phyloP scores from a whole-genome alignment of 2,797 vertebrate genomes.

The Bovichtus diacanthus region DNA sequence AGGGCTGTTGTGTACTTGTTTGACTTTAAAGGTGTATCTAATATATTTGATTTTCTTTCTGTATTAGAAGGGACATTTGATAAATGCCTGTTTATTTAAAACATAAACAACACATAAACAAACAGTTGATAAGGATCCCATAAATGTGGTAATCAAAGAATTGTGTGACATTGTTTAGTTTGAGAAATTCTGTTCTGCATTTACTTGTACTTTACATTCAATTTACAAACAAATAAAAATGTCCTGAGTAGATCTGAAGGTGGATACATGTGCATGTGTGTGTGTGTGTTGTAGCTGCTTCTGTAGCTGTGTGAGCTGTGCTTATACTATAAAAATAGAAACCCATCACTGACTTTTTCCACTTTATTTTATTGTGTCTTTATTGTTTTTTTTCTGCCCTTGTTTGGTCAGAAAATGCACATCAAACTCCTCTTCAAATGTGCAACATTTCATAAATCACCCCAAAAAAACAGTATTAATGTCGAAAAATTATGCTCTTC shows the following conservation, averaged over 20 bases:
- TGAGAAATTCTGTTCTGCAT: not conserved
- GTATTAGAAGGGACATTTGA: not conserved
- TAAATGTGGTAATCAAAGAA: not conserved
- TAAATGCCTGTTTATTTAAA: not conserved
- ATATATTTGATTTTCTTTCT: not conserved
- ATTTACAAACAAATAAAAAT: not conserved
- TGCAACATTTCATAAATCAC: not conserved
- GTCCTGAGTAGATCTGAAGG: not conserved
- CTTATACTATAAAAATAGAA: not conserved
- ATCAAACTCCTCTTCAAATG: not conserved
- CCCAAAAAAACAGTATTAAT: not conserved
- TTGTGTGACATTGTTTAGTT: not conserved
- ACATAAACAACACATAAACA: not conserved
- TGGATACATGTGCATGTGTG: not conserved
- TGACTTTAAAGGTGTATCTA: not conserved
- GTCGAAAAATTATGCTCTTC: not conserved
- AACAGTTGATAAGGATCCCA: not conserved
- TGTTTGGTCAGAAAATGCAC: not conserved
- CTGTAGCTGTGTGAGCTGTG: conserved; percentile 25
- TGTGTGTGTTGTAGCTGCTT: not conserved
- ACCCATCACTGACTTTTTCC: not conserved
- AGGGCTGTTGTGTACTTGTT: not conserved
- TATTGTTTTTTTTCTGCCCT: not conserved
- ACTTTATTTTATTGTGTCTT: not conserved
- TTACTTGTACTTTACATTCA: not conserved